Conservation (phyloP, 2,113 vertebrate species). For the Prunella himalayana region DNA sequence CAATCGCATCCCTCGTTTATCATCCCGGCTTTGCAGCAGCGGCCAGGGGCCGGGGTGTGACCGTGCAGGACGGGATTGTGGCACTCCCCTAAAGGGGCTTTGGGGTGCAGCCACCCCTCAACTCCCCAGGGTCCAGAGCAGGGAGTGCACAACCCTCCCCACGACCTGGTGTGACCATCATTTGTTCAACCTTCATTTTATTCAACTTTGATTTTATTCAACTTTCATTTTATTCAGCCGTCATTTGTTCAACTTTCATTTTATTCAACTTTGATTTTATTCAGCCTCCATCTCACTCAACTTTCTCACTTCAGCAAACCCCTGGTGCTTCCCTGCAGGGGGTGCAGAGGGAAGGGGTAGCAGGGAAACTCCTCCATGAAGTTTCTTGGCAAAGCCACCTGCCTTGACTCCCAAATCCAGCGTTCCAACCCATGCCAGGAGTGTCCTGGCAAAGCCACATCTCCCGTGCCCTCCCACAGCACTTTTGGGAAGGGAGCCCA, state of each 20-base stretch:
- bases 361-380: accelerated
- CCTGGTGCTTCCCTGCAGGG: background rate
- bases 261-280: background rate
- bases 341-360: background rate
- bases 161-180: accelerated
- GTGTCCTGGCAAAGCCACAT: background rate
- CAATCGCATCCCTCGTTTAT: background rate
- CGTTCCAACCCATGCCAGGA: accelerated
- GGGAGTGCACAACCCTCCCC: accelerated
- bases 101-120: background rate
- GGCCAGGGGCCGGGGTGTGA: background rate
- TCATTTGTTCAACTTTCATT: background rate
- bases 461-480: background rate
- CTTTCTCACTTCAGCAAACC: accelerated
- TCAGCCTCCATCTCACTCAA: accelerated
- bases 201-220: too few relatives aligned
- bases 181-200: background rate
- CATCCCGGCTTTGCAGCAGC: background rate
- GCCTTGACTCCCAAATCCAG: accelerated
- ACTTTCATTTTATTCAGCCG: background rate
- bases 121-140: too few relatives aligned
- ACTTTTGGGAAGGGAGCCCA: background rate
- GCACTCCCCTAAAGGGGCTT: background rate
- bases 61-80: accelerated
- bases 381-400: background rate